These are phyloP conservation scores for Diplolepis rosae DNA, from an alignment of 2,888 invertebrate species.

Conservation along the genomic window DNA sequence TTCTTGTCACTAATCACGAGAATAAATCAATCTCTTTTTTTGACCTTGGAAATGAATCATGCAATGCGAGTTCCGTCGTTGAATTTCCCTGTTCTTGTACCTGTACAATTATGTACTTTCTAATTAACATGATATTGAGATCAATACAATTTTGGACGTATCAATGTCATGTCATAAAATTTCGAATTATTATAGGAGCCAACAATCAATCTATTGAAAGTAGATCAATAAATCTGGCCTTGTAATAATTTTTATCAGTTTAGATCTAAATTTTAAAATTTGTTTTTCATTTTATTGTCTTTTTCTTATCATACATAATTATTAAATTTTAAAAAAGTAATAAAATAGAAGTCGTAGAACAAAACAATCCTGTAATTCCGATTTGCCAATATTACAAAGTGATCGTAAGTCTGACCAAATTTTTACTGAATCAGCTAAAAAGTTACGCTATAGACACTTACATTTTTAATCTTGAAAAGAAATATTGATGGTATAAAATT, in stretches of 20 bases:
- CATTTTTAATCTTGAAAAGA: background rate
- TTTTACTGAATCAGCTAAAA: constrained; percentile 8
- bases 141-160: background rate
- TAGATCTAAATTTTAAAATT: too few species aligned
- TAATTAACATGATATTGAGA: constrained; percentile 13
- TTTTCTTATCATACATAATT: too few species aligned
- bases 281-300: too few species aligned
- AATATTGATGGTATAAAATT: background rate
- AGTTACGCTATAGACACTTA: background rate
- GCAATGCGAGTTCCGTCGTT: constrained; percentile 14
- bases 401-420: background rate
- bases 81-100: constrained; percentile 17
- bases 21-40: constrained; percentile 29
- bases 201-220: background rate
- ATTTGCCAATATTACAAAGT: background rate
- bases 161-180: background rate
- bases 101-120: constrained; percentile 21
- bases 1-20: constrained; percentile 20
- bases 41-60: constrained; percentile 26
- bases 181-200: background rate
- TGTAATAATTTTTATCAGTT: background rate
- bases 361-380: too few species aligned
- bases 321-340: too few species aligned
- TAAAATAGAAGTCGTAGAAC: too few species aligned
- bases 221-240: background rate